Conservation (phyloP, 1,140 invertebrate genomes). For the Teleogryllus occipitalis region DNA sequence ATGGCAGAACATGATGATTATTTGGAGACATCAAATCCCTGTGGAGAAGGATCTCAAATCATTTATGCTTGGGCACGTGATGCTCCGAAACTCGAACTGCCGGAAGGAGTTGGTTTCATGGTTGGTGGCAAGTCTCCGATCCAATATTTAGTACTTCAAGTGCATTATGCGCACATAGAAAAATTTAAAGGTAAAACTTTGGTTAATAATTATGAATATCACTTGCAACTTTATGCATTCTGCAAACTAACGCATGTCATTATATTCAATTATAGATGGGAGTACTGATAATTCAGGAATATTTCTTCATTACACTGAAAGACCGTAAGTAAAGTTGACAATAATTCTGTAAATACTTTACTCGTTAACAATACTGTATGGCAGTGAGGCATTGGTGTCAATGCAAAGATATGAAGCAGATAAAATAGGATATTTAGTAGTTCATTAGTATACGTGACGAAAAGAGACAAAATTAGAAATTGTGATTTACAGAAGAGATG, state of each 20-base stretch:
- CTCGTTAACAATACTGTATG: background rate
- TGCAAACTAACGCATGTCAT: background rate
- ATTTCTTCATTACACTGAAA: constrained; percentile 65
- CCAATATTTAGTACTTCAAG: constrained; percentile 80
- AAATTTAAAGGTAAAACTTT: constrained; percentile 53
- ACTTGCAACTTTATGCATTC: background rate
- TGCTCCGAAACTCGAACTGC: constrained; percentile 76
- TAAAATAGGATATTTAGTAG: too few relatives aligned
- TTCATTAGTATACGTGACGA: too few relatives aligned
- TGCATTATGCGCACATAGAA: constrained; percentile 75
- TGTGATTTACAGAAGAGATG: too few relatives aligned
- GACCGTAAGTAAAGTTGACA: constrained; percentile 47
- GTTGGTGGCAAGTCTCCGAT: constrained; percentile 62
- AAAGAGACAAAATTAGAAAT: too few relatives aligned
- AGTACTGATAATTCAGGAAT: constrained; percentile 74
- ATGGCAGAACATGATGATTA: constrained; percentile 54
- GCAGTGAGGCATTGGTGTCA: background rate
- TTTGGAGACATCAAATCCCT: constrained; percentile 52
- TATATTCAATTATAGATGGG: constrained; percentile 45
- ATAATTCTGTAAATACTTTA: background rate
- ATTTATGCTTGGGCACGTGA: constrained; percentile 96
- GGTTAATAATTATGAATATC: background rate
- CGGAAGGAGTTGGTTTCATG: constrained; percentile 75
- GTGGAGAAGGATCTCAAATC: constrained; percentile 65
- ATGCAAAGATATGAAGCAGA: background rate